Percentiles rank a stretch among this genome's conserved stretches.
These are phyloP conservation scores for Falco rusticolus DNA, from an alignment of 2,797 vertebrate species.

Conservation along the genomic window DNA sequence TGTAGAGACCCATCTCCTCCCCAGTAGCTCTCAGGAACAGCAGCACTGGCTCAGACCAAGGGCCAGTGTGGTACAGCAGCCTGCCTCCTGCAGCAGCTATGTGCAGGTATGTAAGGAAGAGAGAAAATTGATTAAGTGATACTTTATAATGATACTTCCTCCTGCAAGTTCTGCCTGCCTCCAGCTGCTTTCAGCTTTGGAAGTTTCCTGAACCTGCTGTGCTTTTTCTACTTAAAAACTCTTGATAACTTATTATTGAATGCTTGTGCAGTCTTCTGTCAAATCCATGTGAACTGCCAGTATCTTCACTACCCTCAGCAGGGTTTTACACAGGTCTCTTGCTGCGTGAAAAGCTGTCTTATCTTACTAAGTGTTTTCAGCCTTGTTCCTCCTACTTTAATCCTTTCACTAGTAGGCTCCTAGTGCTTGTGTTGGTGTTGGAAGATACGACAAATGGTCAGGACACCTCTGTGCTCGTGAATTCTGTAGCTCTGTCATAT, in stretches of 20 bases:
- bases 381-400: not conserved
- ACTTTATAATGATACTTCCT: not conserved
- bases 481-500: not conserved
- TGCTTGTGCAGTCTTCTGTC: not conserved
- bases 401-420: not conserved
- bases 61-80: not conserved
- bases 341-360: not conserved
- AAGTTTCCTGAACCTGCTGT: not conserved
- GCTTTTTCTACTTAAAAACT: not conserved
- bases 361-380: not conserved
- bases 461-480: not conserved
- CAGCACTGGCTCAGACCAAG: not conserved
- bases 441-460: not conserved
- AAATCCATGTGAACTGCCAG: not conserved
- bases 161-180: not conserved
- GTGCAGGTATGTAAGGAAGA: not conserved
- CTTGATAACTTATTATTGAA: not conserved
- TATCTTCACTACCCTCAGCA: not conserved
- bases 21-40: rapidly evolving
- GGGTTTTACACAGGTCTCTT: not conserved
- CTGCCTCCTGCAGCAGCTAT: not conserved
- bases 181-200: not conserved
- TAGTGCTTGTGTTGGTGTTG: not conserved
- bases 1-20: not conserved
- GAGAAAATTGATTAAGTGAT: not conserved